Percentiles rank a stretch among this genome's conserved stretches.
Conservation (phyloP, 2,113 vertebrate genomes). For the Otolemur garnettii region DNA sequence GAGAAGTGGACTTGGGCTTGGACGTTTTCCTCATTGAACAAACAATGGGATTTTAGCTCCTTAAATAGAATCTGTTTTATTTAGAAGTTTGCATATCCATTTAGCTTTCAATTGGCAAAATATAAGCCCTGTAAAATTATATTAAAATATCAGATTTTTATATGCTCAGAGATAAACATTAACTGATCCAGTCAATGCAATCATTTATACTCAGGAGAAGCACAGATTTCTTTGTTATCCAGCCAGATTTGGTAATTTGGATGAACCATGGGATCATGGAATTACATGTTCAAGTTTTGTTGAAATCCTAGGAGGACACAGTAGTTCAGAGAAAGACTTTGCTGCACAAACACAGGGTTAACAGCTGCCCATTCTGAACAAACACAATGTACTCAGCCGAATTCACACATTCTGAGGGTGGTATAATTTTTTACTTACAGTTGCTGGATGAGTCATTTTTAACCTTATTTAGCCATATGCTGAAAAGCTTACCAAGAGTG, state of each 20-base stretch:
- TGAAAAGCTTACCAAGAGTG: not conserved
- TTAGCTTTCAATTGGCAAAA: not conserved
- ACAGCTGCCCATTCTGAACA: no score
- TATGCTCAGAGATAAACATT: fast-evolving
- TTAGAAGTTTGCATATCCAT: not conserved
- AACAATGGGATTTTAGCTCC: not conserved
- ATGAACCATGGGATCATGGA: not conserved
- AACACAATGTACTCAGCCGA: not conserved
- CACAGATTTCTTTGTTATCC: not conserved
- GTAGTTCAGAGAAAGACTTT: not conserved
- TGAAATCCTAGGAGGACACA: not conserved
- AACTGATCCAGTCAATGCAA: not conserved
- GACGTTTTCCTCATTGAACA: conserved; percentile 11
- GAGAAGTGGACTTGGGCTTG: not conserved
- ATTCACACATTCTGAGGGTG: not conserved
- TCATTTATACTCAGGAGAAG: not conserved
- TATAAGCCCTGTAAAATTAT: not conserved
- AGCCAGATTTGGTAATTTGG: not conserved
- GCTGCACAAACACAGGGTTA: not conserved
- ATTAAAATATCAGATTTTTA: not conserved
- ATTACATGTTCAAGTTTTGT: not conserved
- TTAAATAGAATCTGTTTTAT: not conserved
- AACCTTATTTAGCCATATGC: not conserved
- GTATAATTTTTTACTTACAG: not conserved
- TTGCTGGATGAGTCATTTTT: not conserved